Evolutionary conservation across 1,140 invertebrate genomes (phyloP), one percentile per base, ranked within the genome.

Genomic region (Telenomus remus): DNA sequence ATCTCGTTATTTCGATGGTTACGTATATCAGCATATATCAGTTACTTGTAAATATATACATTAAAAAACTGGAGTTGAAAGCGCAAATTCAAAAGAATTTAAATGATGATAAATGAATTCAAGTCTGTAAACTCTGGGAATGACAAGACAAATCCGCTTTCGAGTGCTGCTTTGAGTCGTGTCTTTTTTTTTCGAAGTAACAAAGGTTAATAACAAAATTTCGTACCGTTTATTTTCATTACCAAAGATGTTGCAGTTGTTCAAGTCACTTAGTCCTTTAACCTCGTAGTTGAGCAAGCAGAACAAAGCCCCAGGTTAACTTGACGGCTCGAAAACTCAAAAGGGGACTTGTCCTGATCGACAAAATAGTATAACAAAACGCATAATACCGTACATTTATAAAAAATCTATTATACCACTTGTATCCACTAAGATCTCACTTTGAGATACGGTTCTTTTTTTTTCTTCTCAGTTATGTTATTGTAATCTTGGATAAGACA

Each of bases 1-100:
- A 85, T 85, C 77, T 83, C 76, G 81, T 85, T 84, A 85, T 81
- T 76, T 80, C 79, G 64, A 79, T 82, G 79, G 75, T 84, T 86
- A 84, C 50, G 51, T 74, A 50, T 79, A 80, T 80, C 76, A 69
- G 56, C 66, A 76, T 60, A 71, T 74, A 82, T 80, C 69, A 80
- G 74, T 78, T 78, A 61, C 60, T 80, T 80, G 78, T 82, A 78
- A 56, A 81, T 81, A 80, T 50, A 59, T 56, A 56, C 50, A 43
- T 7, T 7, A 44, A 4, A 4, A 11, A 47, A 63, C 13, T 56
- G n/a, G 37, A 39, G 47, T 65, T 46, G 35, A 39, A 59, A 69
- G 64, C 49, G 49, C 47, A 48, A 48, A 27, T 14, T 15, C 9
- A 37, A 12, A 11, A 47, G 14, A 59, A 13, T 12, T 7, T 4